A percentile compares a stretch with the other conserved stretches of the same genome.
phyloP scores from a whole-genome alignment of 2,797 vertebrate species.

The Rhinichthys osculus region DNA sequence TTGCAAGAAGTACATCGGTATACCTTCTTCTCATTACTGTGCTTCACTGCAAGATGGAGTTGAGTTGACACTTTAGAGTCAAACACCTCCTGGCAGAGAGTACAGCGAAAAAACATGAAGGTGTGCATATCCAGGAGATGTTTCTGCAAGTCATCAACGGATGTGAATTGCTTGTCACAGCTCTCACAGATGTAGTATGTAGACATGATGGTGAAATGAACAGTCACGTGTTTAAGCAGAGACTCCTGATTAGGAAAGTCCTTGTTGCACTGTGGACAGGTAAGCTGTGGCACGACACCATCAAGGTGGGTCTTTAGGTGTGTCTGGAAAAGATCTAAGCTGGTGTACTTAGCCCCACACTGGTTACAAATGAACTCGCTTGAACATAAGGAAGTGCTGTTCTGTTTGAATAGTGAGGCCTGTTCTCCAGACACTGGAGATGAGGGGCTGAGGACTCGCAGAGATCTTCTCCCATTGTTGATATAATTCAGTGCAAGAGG shows the following conservation, averaged over 20 bases:
- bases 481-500: slow-evolving; percentile 97
- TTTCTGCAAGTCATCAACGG: slow-evolving; percentile 97
- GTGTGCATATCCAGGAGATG: slow-evolving; percentile 99
- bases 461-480: slow-evolving; percentile 94
- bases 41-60: slow-evolving; percentile 96
- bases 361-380: slow-evolving; percentile 99
- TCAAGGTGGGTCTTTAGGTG: slow-evolving; percentile 98
- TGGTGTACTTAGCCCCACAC: slow-evolving; percentile 96
- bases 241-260: slow-evolving; percentile 98
- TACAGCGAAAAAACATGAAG: slow-evolving; percentile 98
- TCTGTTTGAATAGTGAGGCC: slow-evolving; percentile 89
- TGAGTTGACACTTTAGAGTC: slow-evolving; percentile 99
- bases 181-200: slow-evolving; percentile 99
- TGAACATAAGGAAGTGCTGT: slow-evolving; percentile 83
- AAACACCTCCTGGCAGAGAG: slow-evolving; percentile 97
- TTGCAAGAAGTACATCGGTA: slow-evolving; percentile 97
- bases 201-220: slow-evolving; percentile 97
- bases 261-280: slow-evolving; percentile 98
- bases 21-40: slow-evolving; percentile 97
- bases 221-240: slow-evolving; percentile 95
- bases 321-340: slow-evolving; percentile 95
- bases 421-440: slow-evolving; percentile 93
- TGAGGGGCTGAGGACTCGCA: slow-evolving; percentile 92
- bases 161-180: slow-evolving; percentile 98
- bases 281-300: slow-evolving; percentile 90